Base-by-base conservation (phyloP, 1,140 invertebrate genomes). In the Euwallacea similis region DNA sequence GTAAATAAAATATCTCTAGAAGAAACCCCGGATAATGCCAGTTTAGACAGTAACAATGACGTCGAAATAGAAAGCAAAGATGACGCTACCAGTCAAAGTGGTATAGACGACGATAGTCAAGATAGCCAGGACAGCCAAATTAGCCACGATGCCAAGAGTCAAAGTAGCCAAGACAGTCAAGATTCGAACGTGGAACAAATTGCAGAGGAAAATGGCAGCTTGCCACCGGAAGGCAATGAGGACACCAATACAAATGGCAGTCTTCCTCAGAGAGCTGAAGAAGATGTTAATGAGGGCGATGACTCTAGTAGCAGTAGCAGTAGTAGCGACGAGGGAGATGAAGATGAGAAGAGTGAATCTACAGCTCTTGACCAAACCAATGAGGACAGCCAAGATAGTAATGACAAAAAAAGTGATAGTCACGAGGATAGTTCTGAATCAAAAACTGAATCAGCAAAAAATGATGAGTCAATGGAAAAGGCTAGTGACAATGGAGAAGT, bases 1-100 rank as follows among this genome's bases (percentile, higher is more conserved):
- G 64, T 66, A 66, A 66, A 74, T 69, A 65, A 68, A 69, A 74
- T 72, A 74, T 69, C 74, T 4, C 62, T 69, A 66, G 62, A 61
- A 56, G 71, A 72, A 69, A 58, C 75, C 67, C 77, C 72, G 58
- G 82, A 84, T 72, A 33, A 15, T 10, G 21, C 21, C 21, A 33
- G 21, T 33, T 4, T 33, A 33, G 83, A 82, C 62, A 74, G 70
- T 54, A 77, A 61, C 21, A 66, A 72, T 42, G 69, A 63, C 10
- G 46, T 33, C 9, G 42, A 15, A 8, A 43, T 16, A 33, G 60
- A 63, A n/a, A 68, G 55, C 50, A 54, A 54, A 21, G 59, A 62
- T 10, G 47, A 66, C 15, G 47, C 15, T 8, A 61, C 44, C 44
- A 69, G 67, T 46, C 67, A 69, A 44, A 68, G 66, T 33, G 66